A percentile compares a stretch with the other conserved stretches of the same genome.
Evolutionary conservation across 2,888 invertebrate species (phyloP).

Genomic region (Sarcophaga variegata): DNA sequence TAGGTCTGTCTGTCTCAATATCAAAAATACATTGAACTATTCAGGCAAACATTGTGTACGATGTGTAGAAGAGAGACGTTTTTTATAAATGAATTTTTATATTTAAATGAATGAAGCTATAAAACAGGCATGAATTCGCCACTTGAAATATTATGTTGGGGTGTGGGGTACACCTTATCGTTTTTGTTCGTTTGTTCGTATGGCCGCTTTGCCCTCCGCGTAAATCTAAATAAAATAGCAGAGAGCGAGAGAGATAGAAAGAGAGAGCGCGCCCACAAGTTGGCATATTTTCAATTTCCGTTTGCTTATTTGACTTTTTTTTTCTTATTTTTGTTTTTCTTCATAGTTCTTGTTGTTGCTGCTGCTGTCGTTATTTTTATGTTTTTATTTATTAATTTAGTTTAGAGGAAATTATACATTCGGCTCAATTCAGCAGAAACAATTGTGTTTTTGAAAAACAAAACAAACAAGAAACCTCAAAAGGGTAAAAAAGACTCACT

Average conservation of each 20-base stretch:
- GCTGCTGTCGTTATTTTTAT: slow-evolving; percentile 45
- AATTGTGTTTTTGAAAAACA: slow-evolving; percentile 4
- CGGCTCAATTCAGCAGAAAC: slow-evolving; percentile 22
- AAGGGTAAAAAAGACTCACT: slow-evolving; percentile 38
- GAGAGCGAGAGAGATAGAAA: slow-evolving; percentile 22
- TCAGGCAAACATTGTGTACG: background rate
- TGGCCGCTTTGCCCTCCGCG: slow-evolving; percentile 20
- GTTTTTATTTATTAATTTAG: background rate
- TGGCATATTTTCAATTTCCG: slow-evolving; percentile 81
- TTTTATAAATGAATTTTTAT: slow-evolving; percentile 61
- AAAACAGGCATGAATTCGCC: slow-evolving; percentile 75
- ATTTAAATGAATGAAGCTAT: slow-evolving; percentile 79
- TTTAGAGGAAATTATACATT: slow-evolving; percentile 55
- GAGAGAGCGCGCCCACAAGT: slow-evolving; percentile 79
- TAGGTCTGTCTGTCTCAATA: slow-evolving; percentile 33
- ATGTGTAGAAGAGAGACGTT: slow-evolving; percentile 9
- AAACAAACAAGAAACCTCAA: slow-evolving; percentile 33
- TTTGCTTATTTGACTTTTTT: slow-evolving; percentile 69
- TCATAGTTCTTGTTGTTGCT: background rate
- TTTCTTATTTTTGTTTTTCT: slow-evolving; percentile 24
- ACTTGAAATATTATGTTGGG: slow-evolving; percentile 27
- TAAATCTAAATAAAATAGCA: background rate
- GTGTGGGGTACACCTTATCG: slow-evolving; percentile 32
- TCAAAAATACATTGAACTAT: slow-evolving; percentile 56
- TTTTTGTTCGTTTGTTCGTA: background rate